These are phyloP conservation scores for Lepus europaeus DNA, from an alignment of 2,113 vertebrate genomes.

Conservation along the genomic window DNA sequence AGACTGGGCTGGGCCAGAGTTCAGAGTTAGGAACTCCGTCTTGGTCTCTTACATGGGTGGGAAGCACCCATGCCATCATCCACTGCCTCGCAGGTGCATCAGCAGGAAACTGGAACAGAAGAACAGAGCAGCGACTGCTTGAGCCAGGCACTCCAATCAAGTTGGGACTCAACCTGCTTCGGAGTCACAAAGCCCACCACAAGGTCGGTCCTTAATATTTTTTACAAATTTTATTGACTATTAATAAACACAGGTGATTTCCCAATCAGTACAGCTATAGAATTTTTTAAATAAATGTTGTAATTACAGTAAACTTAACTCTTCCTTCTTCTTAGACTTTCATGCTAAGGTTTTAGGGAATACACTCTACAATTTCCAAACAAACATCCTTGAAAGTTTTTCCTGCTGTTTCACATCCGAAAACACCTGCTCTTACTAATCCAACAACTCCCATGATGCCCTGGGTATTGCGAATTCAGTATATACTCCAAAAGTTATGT, in stretches of 20 bases:
- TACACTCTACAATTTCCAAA: slow-evolving; percentile 56
- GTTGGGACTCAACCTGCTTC: too few species aligned
- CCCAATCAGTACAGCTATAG: fast-evolving
- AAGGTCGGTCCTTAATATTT: neutral
- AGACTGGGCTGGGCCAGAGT: too few species aligned
- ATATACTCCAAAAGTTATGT: slow-evolving; percentile 41
- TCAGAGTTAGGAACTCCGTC: too few species aligned
- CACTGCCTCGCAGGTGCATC: too few species aligned
- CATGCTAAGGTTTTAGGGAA: slow-evolving; percentile 57
- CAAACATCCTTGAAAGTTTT: slow-evolving; percentile 45
- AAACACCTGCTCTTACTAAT: slow-evolving; percentile 9
- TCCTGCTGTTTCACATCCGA: slow-evolving; percentile 15
- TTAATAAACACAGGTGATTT: slow-evolving; percentile 27
- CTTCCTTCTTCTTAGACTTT: neutral
- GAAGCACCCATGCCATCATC: too few species aligned
- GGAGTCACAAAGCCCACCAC: too few species aligned
- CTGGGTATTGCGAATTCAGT: slow-evolving; percentile 36
- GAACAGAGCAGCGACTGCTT: too few species aligned
- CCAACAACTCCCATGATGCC: fast-evolving
- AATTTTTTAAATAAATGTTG: slow-evolving; percentile 55
- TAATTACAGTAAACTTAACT: slow-evolving; percentile 47
- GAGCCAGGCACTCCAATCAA: too few species aligned
- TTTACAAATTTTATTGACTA: neutral
- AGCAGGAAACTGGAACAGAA: too few species aligned
- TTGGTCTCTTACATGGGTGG: too few species aligned